Conservation (phyloP, 1,140 invertebrate genomes). For the Pseudomyrmex gracilis region DNA sequence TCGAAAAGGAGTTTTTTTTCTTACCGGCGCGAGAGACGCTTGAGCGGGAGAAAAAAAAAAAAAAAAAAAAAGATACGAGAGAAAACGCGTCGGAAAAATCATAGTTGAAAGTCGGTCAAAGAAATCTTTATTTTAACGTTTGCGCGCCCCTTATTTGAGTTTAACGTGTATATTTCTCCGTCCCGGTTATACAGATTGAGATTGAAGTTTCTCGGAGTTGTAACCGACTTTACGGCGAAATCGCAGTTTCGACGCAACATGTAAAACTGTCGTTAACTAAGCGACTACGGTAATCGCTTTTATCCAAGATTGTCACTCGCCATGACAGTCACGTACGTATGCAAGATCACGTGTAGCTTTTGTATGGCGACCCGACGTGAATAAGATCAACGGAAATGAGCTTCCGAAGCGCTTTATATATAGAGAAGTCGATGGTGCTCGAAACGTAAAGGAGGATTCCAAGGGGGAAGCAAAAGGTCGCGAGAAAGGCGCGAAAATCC, state of each 20-base stretch:
- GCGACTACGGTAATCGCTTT: slow-evolving; percentile 22
- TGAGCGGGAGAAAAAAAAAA: no score
- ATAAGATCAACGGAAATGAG: slow-evolving; percentile 63
- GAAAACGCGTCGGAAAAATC: slow-evolving; percentile 22
- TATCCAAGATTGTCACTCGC: slow-evolving; percentile 36
- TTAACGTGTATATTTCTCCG: not conserved
- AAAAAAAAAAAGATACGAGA: slow-evolving; percentile 19
- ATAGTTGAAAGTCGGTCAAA: not conserved
- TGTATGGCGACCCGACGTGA: slow-evolving; percentile 50
- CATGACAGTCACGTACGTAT: slow-evolving; percentile 63
- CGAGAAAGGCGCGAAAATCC: slow-evolving; percentile 68
- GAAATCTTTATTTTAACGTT: slow-evolving; percentile 36
- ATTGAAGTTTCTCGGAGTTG: not conserved
- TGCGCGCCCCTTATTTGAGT: slow-evolving; percentile 1
- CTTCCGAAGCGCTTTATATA: slow-evolving; percentile 41
- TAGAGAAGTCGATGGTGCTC: slow-evolving; percentile 23
- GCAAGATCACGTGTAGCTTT: slow-evolving; percentile 70
- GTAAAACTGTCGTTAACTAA: slow-evolving; percentile 38
- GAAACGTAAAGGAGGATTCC: slow-evolving; percentile 27
- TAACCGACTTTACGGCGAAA: not conserved
- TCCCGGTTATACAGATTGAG: not conserved
- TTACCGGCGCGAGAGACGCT: slow-evolving; percentile 26
- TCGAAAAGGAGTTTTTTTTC: slow-evolving; percentile 39
- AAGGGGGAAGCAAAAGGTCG: not conserved
- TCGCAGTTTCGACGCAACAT: not conserved